A percentile compares a stretch with the other conserved stretches of the same genome.
Conservation (phyloP, 1,140 invertebrate species). For the Hyles vespertilio region DNA sequence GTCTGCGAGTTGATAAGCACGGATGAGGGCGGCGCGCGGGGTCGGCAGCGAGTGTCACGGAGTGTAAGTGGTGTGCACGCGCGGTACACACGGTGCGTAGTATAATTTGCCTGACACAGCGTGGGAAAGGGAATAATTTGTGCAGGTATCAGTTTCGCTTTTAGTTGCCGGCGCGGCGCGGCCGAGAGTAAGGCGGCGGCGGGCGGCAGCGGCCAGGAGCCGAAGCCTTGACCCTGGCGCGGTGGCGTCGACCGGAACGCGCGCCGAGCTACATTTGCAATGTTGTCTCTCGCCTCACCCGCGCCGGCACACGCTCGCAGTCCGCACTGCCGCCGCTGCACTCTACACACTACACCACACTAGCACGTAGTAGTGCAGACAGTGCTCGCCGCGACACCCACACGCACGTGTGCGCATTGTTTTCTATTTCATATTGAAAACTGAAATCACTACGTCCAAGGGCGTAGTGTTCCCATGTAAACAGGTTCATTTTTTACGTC, state of each 20-base stretch:
- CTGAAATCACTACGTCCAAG: constrained; percentile 3
- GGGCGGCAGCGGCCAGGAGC: constrained; percentile 62
- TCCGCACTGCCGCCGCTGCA: constrained; percentile 14
- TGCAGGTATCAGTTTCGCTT: constrained; percentile 47
- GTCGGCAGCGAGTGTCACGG: no score
- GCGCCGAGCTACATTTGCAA: constrained; percentile 61
- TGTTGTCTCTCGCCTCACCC: constrained; percentile 55
- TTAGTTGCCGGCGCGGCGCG: constrained; percentile 45
- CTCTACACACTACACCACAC: no score
- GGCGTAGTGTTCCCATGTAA: no score
- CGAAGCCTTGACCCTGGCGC: constrained; percentile 71
- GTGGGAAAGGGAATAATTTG: constrained; percentile 37
- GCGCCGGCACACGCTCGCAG: constrained; percentile 53
- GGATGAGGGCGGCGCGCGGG: background rate
- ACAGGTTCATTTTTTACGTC: background rate
- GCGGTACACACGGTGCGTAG: no score
- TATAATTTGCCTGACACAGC: constrained; percentile 7
- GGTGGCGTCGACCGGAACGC: constrained; percentile 73
- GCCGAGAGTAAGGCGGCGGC: constrained; percentile 37
- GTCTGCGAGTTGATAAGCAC: constrained; percentile 11
- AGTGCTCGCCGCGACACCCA: no score
- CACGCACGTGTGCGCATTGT: constrained; percentile 54
- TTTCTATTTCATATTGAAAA: constrained; percentile 50
- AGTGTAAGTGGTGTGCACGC: no score
- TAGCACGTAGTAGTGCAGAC: no score